phyloP scores from a whole-genome alignment of 2,113 vertebrate genomes.

The Rhipidura dahli region DNA sequence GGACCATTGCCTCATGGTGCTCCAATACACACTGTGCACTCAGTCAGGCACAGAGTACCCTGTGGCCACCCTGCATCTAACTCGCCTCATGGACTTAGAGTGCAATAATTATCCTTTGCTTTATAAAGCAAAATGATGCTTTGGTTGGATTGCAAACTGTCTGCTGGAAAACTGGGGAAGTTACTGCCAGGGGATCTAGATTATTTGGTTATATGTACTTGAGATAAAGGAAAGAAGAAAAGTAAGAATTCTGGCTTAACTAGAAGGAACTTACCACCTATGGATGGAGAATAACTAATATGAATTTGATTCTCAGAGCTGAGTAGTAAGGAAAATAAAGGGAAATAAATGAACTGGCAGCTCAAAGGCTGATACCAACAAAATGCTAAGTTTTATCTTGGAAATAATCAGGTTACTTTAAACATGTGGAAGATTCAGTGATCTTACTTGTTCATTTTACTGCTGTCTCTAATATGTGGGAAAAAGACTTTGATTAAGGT shows the following conservation, averaged over 20 bases:
- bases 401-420: not conserved
- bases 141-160: not conserved
- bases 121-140: not conserved
- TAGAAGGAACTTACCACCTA: not conserved
- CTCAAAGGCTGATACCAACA: not conserved
- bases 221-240: not conserved
- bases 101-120: not conserved
- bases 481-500: not conserved
- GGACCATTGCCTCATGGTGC: not conserved
- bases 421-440: not conserved
- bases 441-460: not conserved
- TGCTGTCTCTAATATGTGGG: not conserved
- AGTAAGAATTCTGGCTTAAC: not conserved
- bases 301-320: not conserved
- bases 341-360: not conserved
- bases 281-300: not conserved
- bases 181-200: not conserved
- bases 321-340: not conserved
- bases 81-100: not conserved
- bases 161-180: not conserved
- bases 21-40: not conserved
- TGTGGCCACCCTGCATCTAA: not conserved
- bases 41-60: not conserved
- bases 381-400: not conserved
- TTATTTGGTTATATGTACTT: not conserved